Base-by-base conservation (phyloP, 2,888 invertebrate genomes). In the Habrosyne pyritoides region DNA sequence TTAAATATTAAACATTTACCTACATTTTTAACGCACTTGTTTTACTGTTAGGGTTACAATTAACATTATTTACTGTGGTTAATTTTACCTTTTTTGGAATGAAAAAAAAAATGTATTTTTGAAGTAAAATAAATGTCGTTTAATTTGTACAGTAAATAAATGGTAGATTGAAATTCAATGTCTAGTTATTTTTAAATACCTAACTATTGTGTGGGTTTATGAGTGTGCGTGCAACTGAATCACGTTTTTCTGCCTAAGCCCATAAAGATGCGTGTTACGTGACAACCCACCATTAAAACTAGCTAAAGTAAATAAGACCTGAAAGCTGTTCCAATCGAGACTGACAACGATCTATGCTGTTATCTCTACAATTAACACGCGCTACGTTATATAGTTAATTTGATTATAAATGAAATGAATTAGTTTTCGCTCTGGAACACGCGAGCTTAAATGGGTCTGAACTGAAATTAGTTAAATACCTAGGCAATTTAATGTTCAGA, bases 1-100 rank as follows among this genome's bases (percentile, higher is more conserved):
- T 42, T 42, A 42, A 42, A 42, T 42, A 42, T 42, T 42, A n/a
- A 42, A 42, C 42, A 36, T 36, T 36, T 36, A 6, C 36, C n/a
- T 14, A 10, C 3, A 36, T 36, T 14, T 36, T 36, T 36, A 14
- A 14, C 14, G 42, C 18, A 8, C 18, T 8, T 42, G 42, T 42
- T n/a, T 42, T 18, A n/a, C 42, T 42, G 2, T 42, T 5, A 36
- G 36, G 36, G 36, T n/a, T n/a, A 18, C 42, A 42, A 18, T 42
- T 42, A 42, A 8, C 7, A 42, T 42, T 42, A 42, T 42, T 42
- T 42, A 42, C 42, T 8, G 7, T 42, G 42, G 42, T 18, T 42
- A 14, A 0, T 7, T 42, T 6, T 2, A 14, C 18, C 4, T 42
- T 42, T 33, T 42, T 42, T 42, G 18, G 8, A 42, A 6, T 6